phyloP scores from a whole-genome alignment of 2,113 vertebrate species.

The Pardalotus punctatus region DNA sequence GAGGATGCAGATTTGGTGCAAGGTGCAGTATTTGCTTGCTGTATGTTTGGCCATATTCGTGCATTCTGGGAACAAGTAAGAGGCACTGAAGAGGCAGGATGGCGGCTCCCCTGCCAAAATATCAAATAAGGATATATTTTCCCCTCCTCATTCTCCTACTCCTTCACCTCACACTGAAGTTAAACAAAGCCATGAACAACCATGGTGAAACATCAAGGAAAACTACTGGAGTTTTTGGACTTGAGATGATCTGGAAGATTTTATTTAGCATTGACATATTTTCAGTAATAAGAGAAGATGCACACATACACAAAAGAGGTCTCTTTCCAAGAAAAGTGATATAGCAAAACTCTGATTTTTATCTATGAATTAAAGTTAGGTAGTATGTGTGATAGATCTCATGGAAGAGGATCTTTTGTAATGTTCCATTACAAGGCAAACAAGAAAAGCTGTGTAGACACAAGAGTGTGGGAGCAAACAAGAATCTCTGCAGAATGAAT shows the following conservation, averaged over 20 bases:
- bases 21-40: not conserved
- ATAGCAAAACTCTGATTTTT: not conserved
- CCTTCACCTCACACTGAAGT: not conserved
- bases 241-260: not conserved
- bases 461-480: rapidly evolving
- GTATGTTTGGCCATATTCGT: not conserved
- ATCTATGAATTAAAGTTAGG: not conserved
- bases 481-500: not conserved
- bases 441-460: not conserved
- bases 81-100: not conserved
- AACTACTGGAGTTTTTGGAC: not conserved
- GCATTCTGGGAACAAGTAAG: not conserved
- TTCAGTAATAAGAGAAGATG: not conserved
- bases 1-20: not conserved
- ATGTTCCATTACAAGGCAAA: not conserved
- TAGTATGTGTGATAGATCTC: not conserved
- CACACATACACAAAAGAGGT: not conserved
- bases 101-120: not conserved
- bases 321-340: not conserved
- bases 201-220: not conserved
- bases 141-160: not conserved
- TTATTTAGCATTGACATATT: not conserved
- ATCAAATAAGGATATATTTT: not conserved
- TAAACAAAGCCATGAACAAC: not conserved
- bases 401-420: not conserved